Percentiles rank a stretch among this genome's conserved stretches.
These are phyloP conservation scores for Ophion ventricosus DNA, from an alignment of 2,888 invertebrate species.

Conservation along the genomic window DNA sequence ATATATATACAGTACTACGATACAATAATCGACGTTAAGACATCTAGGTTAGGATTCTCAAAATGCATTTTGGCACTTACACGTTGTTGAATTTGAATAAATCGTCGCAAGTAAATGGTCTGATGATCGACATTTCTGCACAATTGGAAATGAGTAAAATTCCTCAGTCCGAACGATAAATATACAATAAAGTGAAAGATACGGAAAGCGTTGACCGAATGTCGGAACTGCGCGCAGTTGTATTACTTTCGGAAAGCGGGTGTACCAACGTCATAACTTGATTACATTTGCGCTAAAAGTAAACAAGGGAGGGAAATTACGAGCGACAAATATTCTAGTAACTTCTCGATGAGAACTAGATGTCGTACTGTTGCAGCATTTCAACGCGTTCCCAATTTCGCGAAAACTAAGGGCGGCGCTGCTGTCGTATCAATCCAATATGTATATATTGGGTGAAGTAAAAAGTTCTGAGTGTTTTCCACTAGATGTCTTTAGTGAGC, in stretches of 20 bases:
- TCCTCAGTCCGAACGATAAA: not conserved
- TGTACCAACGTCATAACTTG: not conserved
- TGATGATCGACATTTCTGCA: constrained; percentile 92
- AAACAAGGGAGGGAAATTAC: no score
- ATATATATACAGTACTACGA: not conserved
- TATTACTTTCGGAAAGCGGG: not conserved
- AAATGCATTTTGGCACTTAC: constrained; percentile 86
- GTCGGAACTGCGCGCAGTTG: not conserved
- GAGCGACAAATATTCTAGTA: no score
- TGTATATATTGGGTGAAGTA: no score
- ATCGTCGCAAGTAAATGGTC: constrained; percentile 97
- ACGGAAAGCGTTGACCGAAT: not conserved
- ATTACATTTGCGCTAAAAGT: no score
- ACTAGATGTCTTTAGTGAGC: no score
- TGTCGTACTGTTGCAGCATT: no score
- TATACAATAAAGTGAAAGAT: not conserved
- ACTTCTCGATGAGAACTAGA: no score
- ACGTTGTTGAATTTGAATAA: constrained; percentile 97
- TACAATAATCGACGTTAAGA: constrained; percentile 2
- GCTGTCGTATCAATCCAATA: no score
- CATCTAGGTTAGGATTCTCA: constrained; percentile 40
- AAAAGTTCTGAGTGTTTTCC: no score
- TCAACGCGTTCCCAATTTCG: no score
- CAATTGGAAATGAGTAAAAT: not conserved
- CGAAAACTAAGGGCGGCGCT: no score